These are phyloP conservation scores for Grapholita molesta DNA, from an alignment of 1,140 invertebrate species.

Conservation along the genomic window DNA sequence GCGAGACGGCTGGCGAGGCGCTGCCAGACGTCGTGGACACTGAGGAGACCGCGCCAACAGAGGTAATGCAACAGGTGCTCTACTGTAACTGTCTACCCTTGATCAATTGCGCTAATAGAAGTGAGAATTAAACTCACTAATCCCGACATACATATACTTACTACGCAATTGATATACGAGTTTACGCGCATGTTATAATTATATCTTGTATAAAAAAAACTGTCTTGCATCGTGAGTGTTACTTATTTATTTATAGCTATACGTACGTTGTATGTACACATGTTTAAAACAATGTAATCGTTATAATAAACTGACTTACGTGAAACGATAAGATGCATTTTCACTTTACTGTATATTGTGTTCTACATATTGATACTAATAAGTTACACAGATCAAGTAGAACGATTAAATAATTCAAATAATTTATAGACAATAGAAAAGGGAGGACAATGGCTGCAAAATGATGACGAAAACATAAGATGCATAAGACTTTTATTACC, in stretches of 20 bases:
- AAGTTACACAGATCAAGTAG: too few species aligned
- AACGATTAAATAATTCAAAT: too few species aligned
- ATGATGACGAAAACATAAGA: too few species aligned
- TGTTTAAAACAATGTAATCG: conserved; percentile 25
- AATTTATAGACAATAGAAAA: too few species aligned
- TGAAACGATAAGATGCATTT: conserved; percentile 26
- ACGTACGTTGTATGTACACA: conserved; percentile 19
- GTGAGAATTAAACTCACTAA: conserved; percentile 7
- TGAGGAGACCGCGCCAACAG: conserved; percentile 73
- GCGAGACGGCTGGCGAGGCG: conserved; percentile 43
- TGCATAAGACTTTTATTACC: too few species aligned
- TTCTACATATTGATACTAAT: too few species aligned
- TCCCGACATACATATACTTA: background rate
- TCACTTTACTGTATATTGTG: conserved; percentile 28
- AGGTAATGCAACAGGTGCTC: conserved; percentile 73
- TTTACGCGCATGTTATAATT: background rate
- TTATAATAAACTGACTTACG: conserved; percentile 33
- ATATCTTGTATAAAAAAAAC: background rate
- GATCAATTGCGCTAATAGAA: conserved; percentile 62
- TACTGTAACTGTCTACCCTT: conserved; percentile 71
- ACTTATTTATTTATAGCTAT: conserved; percentile 17
- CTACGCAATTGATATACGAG: background rate
- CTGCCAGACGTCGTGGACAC: conserved; percentile 75
- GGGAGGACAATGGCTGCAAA: too few species aligned
- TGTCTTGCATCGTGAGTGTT: background rate